Evolutionary conservation across 2,797 vertebrate genomes (phyloP), one percentile per base, ranked within the genome.

Genomic region (Peromyscus melanophrys): DNA sequence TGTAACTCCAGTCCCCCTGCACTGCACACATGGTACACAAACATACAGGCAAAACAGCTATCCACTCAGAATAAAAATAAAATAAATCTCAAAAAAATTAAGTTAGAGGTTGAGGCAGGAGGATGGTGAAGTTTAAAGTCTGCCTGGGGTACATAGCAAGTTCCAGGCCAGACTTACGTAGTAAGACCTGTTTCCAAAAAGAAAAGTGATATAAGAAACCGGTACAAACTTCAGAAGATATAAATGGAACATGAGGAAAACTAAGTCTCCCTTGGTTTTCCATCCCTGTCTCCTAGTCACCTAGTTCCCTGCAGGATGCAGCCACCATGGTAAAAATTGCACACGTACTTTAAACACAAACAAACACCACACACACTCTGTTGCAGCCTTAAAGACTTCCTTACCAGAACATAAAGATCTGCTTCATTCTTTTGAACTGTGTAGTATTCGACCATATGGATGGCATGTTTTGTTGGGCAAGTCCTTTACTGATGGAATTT

Each of bases 401-500:
- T 63, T 16, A 94, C 40, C 69, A 69, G 19, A 87, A 87, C 63
- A 57, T 37, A 78, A 76, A 96, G 37, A 87, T 80, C 81, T 91
- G 52, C 46, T 59, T 86, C 34, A 73, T 94, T 93, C 75, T 95
- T 96, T 88, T 71, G 76, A 73, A 75, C 6, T 81, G 17, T 59
- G 25, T 52, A 43, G 80, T 46, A 34, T 65, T 63, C 83, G 52
- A 34, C 34, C 63, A 57, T 55, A 59, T 17, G 8, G 17, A 59
- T 87, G 63, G 11, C 13, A 55, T 88, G 59, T 61, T 94, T 86
- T 57, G 67, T 94, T 96, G 86, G 88, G 71, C 57, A 86, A 49
- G 59, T 61, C 46, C 5, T 85, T 57, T 92, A 57, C 31, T n/a
- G 17, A 73, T 67, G 11, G 73, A 13, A 14, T 29, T 91, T 61